These are phyloP conservation scores for Halichoerus grypus DNA, from an alignment of 2,113 vertebrate genomes.

Conservation along the genomic window DNA sequence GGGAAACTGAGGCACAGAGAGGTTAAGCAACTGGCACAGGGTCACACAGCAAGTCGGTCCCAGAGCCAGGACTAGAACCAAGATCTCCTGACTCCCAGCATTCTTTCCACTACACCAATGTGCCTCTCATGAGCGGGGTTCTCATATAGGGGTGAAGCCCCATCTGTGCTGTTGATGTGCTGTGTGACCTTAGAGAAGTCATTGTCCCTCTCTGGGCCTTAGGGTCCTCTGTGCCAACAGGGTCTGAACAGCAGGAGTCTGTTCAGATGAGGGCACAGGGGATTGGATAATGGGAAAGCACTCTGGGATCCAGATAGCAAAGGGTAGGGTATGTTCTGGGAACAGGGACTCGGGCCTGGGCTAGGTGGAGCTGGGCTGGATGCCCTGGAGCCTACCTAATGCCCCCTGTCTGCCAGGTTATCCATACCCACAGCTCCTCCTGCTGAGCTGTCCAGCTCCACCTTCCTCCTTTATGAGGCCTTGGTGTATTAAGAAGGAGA, in stretches of 20 bases:
- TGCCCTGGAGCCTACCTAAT: background rate
- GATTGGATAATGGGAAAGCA: background rate
- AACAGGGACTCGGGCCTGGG: background rate
- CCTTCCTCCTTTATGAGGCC: background rate
- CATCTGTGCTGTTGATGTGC: background rate
- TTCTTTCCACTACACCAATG: background rate
- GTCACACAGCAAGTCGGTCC: background rate
- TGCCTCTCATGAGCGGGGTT: background rate
- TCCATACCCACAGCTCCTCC: background rate
- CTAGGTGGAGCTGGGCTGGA: background rate
- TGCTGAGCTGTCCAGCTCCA: background rate
- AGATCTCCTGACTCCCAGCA: background rate
- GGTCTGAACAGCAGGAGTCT: background rate
- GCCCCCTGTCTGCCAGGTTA: background rate
- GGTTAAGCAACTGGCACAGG: background rate
- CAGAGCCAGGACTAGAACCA: background rate
- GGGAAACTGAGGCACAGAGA: background rate
- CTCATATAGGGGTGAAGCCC: background rate
- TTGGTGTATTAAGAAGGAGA: background rate
- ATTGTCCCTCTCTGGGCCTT: background rate
- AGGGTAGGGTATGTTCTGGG: conserved; percentile 17
- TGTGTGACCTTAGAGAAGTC: background rate
- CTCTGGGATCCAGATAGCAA: background rate
- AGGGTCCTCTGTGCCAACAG: background rate
- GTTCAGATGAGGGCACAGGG: background rate